A percentile compares a stretch with the other conserved stretches of the same genome.
These are phyloP conservation scores for Blomia tropicalis DNA, from an alignment of 2,888 invertebrate species.

Conservation along the genomic window DNA sequence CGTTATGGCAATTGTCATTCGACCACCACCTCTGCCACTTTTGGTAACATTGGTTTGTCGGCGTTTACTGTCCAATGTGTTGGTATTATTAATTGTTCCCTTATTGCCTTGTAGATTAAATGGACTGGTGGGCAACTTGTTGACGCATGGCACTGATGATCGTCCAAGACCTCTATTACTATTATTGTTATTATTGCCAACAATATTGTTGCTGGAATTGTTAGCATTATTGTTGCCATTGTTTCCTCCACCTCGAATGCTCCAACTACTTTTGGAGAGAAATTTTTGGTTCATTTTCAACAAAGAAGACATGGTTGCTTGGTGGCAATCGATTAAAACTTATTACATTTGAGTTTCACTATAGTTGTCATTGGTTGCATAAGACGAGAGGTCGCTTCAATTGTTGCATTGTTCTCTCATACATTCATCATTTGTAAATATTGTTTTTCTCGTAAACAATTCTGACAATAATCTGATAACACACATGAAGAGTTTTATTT, in stretches of 20 bases:
- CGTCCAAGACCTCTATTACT: not conserved
- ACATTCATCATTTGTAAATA: too few species aligned
- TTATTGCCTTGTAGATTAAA: not conserved
- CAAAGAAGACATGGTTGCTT: slow-evolving; percentile 18
- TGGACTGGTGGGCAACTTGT: not conserved
- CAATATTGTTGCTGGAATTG: not conserved
- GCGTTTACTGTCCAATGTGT: not conserved
- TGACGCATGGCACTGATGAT: slow-evolving; percentile 12
- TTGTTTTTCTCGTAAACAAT: too few species aligned
- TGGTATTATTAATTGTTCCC: not conserved
- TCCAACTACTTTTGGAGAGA: slow-evolving; percentile 24
- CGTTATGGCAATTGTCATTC: not conserved
- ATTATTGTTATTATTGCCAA: not conserved
- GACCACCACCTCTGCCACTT: not conserved
- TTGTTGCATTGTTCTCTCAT: too few species aligned
- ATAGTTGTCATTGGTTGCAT: slow-evolving; percentile 8
- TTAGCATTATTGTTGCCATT: not conserved
- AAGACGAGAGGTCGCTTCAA: not conserved
- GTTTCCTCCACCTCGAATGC: slow-evolving; percentile 17
- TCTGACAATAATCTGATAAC: too few species aligned
- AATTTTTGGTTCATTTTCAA: slow-evolving; percentile 24
- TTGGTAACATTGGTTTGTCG: not conserved
- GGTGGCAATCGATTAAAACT: not conserved
- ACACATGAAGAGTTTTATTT: too few species aligned
- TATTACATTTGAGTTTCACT: too few species aligned